These are phyloP conservation scores for Chymomyza caudatula DNA, from an alignment of 2,888 invertebrate genomes.

Conservation along the genomic window DNA sequence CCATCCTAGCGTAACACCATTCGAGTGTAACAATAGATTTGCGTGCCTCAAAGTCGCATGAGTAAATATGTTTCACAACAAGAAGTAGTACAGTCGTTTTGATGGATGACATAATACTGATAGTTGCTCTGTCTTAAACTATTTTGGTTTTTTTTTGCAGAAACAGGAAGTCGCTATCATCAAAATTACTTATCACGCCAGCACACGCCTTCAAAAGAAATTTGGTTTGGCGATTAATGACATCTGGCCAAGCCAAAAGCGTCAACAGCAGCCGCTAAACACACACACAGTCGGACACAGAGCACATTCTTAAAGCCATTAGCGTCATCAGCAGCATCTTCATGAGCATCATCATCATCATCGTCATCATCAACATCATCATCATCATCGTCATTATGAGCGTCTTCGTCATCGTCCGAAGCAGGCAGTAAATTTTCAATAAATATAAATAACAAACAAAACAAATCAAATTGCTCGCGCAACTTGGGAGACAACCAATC, in stretches of 20 bases:
- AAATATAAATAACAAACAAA: conserved; percentile 67
- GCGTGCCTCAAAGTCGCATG: no score
- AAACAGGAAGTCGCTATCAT: conserved; percentile 66
- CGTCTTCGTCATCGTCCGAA: conserved; percentile 17
- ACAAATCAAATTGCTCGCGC: conserved; percentile 50
- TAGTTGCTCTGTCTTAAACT: not conserved
- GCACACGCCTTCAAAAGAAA: conserved; percentile 36
- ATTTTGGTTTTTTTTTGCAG: conserved; percentile 3
- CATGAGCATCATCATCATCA: not conserved
- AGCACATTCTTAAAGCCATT: conserved; percentile 42
- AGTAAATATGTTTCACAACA: no score
- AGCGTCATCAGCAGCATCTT: not conserved
- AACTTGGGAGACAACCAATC: conserved; percentile 18
- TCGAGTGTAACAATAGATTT: no score
- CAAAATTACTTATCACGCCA: conserved; percentile 53
- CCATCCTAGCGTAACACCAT: no score
- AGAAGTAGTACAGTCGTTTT: no score
- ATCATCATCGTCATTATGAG: conserved; percentile 11
- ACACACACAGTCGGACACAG: conserved; percentile 19
- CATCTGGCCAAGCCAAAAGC: conserved; percentile 31
- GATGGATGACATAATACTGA: no score
- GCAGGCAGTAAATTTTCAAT: conserved; percentile 70
- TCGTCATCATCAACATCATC: not conserved
- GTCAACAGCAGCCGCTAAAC: conserved; percentile 41
- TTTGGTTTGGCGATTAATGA: conserved; percentile 59